phyloP scores from a whole-genome alignment of 92 coral and sea anemone species.

The Phenganax stokvisi region DNA sequence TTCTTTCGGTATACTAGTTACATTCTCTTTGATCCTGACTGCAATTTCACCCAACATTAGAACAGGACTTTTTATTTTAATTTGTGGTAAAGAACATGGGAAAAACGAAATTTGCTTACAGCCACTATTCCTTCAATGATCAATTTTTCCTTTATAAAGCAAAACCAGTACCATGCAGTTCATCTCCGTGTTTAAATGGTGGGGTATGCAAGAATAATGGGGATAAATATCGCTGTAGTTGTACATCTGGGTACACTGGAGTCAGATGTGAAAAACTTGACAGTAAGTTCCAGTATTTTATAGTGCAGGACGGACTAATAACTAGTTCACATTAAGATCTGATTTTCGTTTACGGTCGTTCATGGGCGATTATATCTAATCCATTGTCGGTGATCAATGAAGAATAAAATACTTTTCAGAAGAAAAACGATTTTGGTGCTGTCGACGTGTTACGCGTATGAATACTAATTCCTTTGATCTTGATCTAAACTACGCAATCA shows the following conservation, averaged over 20 bases:
- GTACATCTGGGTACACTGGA: slow-evolving; percentile 16
- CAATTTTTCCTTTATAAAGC: background rate
- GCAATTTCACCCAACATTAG: background rate
- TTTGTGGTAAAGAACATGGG: no score
- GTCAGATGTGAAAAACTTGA: background rate
- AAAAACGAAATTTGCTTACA: background rate
- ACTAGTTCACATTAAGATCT: background rate
- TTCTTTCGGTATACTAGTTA: no score
- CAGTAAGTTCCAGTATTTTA: background rate
- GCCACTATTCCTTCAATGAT: background rate
- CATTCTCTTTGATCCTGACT: no score
- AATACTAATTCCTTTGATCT: no score
- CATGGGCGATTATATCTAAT: no score
- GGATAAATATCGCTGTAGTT: background rate
- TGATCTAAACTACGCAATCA: no score
- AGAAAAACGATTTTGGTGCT: no score
- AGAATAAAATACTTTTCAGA: no score
- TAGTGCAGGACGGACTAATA: background rate
- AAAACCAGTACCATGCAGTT: background rate
- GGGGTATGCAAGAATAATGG: slow-evolving; percentile 3
- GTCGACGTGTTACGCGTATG: no score
- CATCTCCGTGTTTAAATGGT: slow-evolving; percentile 1
- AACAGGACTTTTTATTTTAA: background rate
- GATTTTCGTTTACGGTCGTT: no score
- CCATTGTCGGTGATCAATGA: no score